Conservation (phyloP, 1,140 invertebrate genomes). For the Cotesia chilonis region DNA sequence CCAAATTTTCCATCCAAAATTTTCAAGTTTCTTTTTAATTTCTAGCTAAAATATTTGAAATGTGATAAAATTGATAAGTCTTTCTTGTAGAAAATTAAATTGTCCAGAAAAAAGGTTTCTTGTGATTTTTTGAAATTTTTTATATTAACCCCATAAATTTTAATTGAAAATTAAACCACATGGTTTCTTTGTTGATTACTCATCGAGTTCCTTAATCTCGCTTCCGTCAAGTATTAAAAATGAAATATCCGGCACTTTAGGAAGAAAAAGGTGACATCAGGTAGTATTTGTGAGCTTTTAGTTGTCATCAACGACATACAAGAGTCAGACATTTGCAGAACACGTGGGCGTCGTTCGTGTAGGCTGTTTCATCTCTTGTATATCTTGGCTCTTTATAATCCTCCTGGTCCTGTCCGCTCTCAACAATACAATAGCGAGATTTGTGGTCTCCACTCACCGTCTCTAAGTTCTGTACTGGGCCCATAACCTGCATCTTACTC, state of each 20-base stretch:
- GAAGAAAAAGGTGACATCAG: constrained; percentile 31
- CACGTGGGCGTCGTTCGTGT: constrained; percentile 38
- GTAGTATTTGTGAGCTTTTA: constrained; percentile 37
- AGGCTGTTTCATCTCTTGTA: constrained; percentile 30
- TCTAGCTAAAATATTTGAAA: too few relatives aligned
- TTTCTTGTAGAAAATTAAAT: too few relatives aligned
- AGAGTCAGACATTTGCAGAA: constrained; percentile 38
- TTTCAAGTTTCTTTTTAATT: too few relatives aligned
- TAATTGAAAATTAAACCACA: too few relatives aligned
- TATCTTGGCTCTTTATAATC: not conserved
- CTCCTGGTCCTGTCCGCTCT: not conserved
- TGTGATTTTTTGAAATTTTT: too few relatives aligned
- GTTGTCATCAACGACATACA: constrained; percentile 43
- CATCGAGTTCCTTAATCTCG: too few relatives aligned
- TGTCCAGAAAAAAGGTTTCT: too few relatives aligned
- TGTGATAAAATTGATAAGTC: too few relatives aligned
- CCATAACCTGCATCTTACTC: constrained; percentile 16
- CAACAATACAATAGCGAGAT: constrained; percentile 43
- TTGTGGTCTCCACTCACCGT: constrained; percentile 29
- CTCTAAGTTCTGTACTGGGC: constrained; percentile 4
- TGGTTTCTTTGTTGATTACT: too few relatives aligned
- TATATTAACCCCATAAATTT: too few relatives aligned
- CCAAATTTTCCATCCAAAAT: too few relatives aligned
- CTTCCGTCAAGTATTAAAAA: not conserved
- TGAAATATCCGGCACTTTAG: constrained; percentile 33